Evolutionary conservation across 1,140 invertebrate genomes (phyloP), one percentile per base, ranked within the genome.

Genomic region (Augochlora pura): DNA sequence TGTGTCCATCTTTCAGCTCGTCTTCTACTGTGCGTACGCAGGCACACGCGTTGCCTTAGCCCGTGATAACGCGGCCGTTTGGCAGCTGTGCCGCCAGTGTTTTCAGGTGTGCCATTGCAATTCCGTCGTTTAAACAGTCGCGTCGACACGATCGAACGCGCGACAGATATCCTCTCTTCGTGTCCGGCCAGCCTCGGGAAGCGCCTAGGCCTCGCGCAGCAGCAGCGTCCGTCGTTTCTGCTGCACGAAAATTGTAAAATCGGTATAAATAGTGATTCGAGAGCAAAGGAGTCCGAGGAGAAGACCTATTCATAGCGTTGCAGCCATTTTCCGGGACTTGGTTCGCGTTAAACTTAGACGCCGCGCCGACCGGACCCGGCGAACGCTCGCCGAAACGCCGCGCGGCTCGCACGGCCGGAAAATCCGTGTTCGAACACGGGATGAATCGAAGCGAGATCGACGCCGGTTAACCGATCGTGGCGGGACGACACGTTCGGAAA

Each of bases 271-370:
- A 88, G 84, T 52, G 65, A 57, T 80, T 70, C 80, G 82, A 87
- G 86, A 77, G 84, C 83, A 87, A 67, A 63, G 84, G 84, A 89
- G 84, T 90, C 86, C 86, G 72, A 87, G 72, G 79, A n/a, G 74
- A 79, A 82, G 80, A 77, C 89, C 89, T 91, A 91, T 91, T 90
- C 80, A 89, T 90, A 92, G 90, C 81, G 62, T 78, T 80, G 79
- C 80, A 83, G 87, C 88, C 86, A 89, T 91, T 91, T 91, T 91
- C 89, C 88, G 87, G 88, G 88, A 88, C 85, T 88, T n/a, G 81
- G 27, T 78, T 85, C n/a, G 85, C 77, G 87, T 89, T 89, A 89
- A 86, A 89, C 86, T 91, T 90, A 89, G 86, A 82, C 68, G 67
- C 77, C 27, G 74, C 65, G 70, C 76, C 76, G 83, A 86, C 81